Conservation (phyloP, 2,113 vertebrate species). For the Capreolus pygargus region DNA sequence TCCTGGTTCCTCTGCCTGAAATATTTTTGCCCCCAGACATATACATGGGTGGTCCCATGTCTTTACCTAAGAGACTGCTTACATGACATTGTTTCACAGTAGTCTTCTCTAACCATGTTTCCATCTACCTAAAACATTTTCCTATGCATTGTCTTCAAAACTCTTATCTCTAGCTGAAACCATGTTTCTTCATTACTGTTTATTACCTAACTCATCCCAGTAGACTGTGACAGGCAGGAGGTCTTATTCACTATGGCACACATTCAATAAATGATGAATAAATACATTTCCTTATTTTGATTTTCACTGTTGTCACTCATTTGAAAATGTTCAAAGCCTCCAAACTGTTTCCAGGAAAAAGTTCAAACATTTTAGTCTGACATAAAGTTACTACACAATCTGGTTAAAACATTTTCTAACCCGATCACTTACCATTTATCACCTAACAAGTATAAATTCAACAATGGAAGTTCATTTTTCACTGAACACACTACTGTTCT, state of each 20-base stretch:
- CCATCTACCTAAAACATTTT: not conserved
- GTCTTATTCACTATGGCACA: not conserved
- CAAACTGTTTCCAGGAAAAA: not conserved
- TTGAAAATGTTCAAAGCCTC: not conserved
- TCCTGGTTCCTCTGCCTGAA: not conserved
- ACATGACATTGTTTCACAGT: not conserved
- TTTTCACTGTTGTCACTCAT: not conserved
- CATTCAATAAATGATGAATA: not conserved
- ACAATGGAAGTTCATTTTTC: not conserved
- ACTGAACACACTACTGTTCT: not conserved
- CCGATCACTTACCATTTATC: not conserved
- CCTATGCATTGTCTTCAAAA: slow-evolving; percentile 12
- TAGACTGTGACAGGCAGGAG: not conserved
- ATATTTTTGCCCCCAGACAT: not conserved
- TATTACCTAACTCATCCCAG: not conserved
- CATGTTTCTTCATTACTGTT: not conserved
- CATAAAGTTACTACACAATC: not conserved
- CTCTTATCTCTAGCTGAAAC: not conserved
- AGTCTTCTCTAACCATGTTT: not conserved
- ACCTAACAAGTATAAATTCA: not conserved
- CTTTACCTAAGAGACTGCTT: not conserved
- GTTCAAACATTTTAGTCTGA: slow-evolving; percentile 5
- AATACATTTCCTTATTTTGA: slow-evolving; percentile 5
- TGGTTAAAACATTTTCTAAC: not conserved
- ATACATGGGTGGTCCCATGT: not conserved